Evolutionary conservation across 2,113 vertebrate genomes (phyloP).

Genomic region (Trematomus loennbergii): DNA sequence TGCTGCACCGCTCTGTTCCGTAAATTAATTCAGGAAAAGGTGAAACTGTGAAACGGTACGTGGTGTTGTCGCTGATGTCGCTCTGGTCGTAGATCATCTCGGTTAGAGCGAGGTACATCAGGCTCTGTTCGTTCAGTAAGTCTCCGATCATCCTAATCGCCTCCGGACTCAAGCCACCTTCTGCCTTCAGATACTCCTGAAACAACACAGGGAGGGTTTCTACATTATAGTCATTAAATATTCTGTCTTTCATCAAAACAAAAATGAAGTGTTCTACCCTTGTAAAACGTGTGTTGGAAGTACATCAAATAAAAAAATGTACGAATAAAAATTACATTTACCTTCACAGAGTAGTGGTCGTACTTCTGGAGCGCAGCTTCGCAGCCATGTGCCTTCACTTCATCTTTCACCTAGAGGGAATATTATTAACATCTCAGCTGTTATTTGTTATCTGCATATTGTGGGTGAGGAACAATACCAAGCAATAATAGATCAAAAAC

Average conservation of each 20-base stretch:
- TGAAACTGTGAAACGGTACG: background rate
- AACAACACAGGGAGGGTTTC: too few relatives aligned
- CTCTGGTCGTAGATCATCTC: constrained; percentile 76
- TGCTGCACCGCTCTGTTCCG: accelerated
- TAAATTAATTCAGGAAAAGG: too few relatives aligned
- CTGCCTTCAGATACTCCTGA: constrained; percentile 77
- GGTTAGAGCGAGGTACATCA: constrained; percentile 70
- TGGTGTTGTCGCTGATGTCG: constrained; percentile 69
- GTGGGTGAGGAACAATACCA: too few relatives aligned
- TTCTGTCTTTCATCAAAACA: too few relatives aligned
- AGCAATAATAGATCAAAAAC: too few relatives aligned
- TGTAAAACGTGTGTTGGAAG: too few relatives aligned
- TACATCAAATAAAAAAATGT: too few relatives aligned
- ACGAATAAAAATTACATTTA: constrained; percentile 1
- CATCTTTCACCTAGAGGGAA: constrained; percentile 40
- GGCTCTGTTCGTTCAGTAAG: constrained; percentile 75
- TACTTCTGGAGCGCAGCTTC: constrained; percentile 10
- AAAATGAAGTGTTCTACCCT: too few relatives aligned
- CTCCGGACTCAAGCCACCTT: constrained; percentile 68
- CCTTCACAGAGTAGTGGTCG: constrained; percentile 57
- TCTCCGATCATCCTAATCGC: constrained; percentile 81
- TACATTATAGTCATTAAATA: too few relatives aligned
- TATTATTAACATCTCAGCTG: too few relatives aligned
- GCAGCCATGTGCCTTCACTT: constrained; percentile 43
- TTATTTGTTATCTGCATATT: too few relatives aligned